Percentiles rank a stretch among this genome's conserved stretches.
Conservation (phyloP, 92 coral and sea anemone genomes). For the Actinostola sp. region DNA sequence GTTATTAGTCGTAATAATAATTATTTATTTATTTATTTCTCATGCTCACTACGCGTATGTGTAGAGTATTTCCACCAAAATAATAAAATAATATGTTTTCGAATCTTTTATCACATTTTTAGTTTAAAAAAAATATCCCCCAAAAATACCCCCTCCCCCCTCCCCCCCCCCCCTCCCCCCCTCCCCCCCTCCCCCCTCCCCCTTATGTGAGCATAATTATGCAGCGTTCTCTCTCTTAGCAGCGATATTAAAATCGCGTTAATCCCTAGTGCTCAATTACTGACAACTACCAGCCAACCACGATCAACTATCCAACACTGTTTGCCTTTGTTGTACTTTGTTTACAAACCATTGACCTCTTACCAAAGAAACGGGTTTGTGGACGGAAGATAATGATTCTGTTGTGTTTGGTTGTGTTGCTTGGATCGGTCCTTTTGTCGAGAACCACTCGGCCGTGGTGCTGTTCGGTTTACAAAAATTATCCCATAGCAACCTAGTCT, state of each 20-base stretch:
- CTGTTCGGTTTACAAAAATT: conserved; percentile 5
- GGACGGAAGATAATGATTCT: conserved; percentile 5
- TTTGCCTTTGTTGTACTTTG: neutral
- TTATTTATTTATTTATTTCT: no score
- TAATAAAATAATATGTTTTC: no score
- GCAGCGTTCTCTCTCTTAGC: neutral
- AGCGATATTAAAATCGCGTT: no score
- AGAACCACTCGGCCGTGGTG: neutral
- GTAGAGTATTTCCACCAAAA: no score
- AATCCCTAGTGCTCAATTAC: conserved; percentile 9
- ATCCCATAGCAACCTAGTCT: conserved; percentile 18
- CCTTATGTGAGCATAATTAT: no score
- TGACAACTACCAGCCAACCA: conserved; percentile 9
- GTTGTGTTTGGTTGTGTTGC: conserved; percentile 1
- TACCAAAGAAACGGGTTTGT: neutral
- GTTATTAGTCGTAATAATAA: no score
- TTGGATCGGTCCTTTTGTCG: conserved; percentile 1
- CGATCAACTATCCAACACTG: neutral
- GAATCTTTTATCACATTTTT: no score
- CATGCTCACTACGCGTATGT: no score
- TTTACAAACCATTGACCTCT: conserved; percentile 19
- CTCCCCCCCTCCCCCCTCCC: no score
- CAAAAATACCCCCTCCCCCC: no score
- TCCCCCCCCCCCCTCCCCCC: no score
- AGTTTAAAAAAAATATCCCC: no score